phyloP scores from a whole-genome alignment of 2,113 vertebrate species.

The Hippocampus zosterae region DNA sequence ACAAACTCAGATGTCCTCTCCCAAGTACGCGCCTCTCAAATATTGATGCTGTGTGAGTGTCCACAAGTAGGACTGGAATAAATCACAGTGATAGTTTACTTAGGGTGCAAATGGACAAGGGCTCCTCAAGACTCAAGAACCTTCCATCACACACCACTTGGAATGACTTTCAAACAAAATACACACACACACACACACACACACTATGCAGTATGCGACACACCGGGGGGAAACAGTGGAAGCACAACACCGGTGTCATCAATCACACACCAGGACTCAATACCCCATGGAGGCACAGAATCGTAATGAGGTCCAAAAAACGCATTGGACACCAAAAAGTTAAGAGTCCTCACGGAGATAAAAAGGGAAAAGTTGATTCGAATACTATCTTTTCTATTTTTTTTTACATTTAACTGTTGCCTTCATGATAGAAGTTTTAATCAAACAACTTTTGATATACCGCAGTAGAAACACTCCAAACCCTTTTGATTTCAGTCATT shows the following conservation, averaged over 20 bases:
- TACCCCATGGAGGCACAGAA: slow-evolving; percentile 8
- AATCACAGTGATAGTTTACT: slow-evolving; percentile 68
- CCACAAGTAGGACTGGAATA: slow-evolving; percentile 37
- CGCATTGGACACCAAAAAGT: slow-evolving; percentile 19
- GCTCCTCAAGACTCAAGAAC: slow-evolving; percentile 38
- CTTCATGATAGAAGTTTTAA: slow-evolving; percentile 29
- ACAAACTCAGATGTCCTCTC: slow-evolving; percentile 64
- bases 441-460: not conserved
- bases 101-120: slow-evolving; percentile 60
- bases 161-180: slow-evolving; percentile 13
- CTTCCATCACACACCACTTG: not conserved
- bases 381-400: slow-evolving; percentile 8
- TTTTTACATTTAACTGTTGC: slow-evolving; percentile 22
- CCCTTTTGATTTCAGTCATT: not conserved
- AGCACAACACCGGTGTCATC: slow-evolving; percentile 14
- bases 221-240: not conserved
- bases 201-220: slow-evolving; percentile 7
- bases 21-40: slow-evolving; percentile 50
- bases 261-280: slow-evolving; percentile 21
- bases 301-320: slow-evolving; percentile 28
- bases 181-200: slow-evolving; percentile 1
- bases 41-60: not conserved
- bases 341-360: slow-evolving; percentile 14
- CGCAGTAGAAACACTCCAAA: not conserved
- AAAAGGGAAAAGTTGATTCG: slow-evolving; percentile 23